Percentiles rank a stretch among this genome's conserved stretches.
These are phyloP conservation scores for Macaca nemestrina DNA, from an alignment of 2,113 vertebrate genomes.

Conservation along the genomic window DNA sequence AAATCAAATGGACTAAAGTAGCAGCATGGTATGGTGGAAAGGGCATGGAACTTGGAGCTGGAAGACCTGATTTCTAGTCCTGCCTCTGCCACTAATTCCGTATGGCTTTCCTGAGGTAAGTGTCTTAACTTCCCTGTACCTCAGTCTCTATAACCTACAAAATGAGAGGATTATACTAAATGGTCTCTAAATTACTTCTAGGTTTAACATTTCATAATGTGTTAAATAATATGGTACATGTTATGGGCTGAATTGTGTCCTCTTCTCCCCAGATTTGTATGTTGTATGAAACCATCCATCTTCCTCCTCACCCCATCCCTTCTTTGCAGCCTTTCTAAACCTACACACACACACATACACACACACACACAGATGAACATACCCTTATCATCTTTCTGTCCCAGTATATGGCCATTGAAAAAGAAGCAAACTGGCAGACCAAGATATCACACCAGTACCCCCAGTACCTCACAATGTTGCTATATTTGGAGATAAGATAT, in stretches of 20 bases:
- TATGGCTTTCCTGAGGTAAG: neutral
- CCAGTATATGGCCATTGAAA: neutral
- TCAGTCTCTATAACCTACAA: neutral
- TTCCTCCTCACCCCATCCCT: neutral
- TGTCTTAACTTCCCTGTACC: neutral
- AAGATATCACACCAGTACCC: neutral
- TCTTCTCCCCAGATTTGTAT: neutral
- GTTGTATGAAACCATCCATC: neutral
- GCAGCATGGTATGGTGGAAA: neutral
- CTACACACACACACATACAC: neutral
- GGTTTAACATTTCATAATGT: neutral
- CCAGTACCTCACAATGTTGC: neutral
- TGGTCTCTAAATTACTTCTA: neutral
- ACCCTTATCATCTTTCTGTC: neutral
- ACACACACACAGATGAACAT: neutral
- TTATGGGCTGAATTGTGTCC: neutral
- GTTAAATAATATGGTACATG: neutral
- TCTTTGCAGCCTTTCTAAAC: neutral
- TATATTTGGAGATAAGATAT: neutral
- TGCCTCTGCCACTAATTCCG: neutral
- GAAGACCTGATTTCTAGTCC: neutral
- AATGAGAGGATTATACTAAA: neutral
- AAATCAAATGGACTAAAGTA: neutral
- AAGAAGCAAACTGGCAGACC: neutral
- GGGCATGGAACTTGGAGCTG: neutral